A percentile compares a stretch with the other conserved stretches of the same genome.
phyloP scores from a whole-genome alignment of 2,113 vertebrate genomes.

The Uria lomvia region DNA sequence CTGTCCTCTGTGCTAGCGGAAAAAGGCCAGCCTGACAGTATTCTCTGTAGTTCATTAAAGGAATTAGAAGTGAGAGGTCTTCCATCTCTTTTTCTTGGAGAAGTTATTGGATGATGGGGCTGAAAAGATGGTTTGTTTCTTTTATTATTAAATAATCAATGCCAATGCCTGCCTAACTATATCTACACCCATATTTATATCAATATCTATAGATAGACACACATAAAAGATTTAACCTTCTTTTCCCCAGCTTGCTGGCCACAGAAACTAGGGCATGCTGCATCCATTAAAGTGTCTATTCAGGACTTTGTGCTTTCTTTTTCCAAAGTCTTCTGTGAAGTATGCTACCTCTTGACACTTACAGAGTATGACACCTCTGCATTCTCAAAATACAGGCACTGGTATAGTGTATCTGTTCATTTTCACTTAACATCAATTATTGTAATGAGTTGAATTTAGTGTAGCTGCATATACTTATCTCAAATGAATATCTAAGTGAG shows the following conservation, averaged over 20 bases:
- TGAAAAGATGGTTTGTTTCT: not conserved
- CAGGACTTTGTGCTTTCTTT: not conserved
- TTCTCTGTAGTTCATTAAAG: not conserved
- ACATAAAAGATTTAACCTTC: not conserved
- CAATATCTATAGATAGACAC: not conserved
- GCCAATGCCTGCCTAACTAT: not conserved
- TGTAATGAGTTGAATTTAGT: not conserved
- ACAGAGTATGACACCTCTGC: not conserved
- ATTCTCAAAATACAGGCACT: not conserved
- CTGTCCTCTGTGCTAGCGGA: not conserved
- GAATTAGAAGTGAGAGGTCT: not conserved
- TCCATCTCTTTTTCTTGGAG: not conserved
- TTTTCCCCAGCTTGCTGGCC: not conserved
- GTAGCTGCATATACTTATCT: not conserved
- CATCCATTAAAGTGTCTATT: not conserved
- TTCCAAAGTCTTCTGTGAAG: not conserved
- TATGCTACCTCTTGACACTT: not conserved
- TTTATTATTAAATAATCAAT: not conserved
- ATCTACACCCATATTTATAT: not conserved
- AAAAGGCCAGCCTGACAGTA: not conserved
- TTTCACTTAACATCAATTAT: not conserved
- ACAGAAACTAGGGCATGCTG: not conserved
- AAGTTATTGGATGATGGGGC: not conserved
- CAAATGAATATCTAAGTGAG: not conserved
- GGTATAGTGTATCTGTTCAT: not conserved